These are phyloP conservation scores for Odontocerum albicorne DNA, from an alignment of 2,888 invertebrate species.

Conservation along the genomic window DNA sequence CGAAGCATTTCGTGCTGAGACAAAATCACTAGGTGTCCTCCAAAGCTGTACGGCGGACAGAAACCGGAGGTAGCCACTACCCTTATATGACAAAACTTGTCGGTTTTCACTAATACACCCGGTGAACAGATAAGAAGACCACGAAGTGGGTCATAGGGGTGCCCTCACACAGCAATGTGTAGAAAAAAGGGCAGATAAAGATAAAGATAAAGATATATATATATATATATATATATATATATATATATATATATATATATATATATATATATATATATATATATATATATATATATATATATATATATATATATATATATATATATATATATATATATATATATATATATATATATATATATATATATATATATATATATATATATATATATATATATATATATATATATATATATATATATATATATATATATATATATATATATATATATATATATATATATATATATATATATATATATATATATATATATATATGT, in stretches of 20 bases:
- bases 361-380: conserved; percentile 3
- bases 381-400: not conserved
- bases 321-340: not conserved
- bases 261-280: not conserved
- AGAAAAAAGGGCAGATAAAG: too few relatives aligned
- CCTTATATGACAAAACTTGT: too few relatives aligned
- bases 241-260: conserved; percentile 5
- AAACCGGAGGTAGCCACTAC: too few relatives aligned
- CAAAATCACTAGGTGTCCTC: too few relatives aligned
- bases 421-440: conserved; percentile 15
- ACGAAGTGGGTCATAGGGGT: too few relatives aligned
- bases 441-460: conserved; percentile 14
- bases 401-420: conserved; percentile 13
- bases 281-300: not conserved
- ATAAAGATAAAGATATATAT: too few relatives aligned
- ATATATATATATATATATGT: conserved; percentile 14
- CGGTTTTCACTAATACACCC: too few relatives aligned
- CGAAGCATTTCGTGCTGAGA: too few relatives aligned
- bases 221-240: conserved; percentile 7
- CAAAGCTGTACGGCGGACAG: too few relatives aligned
- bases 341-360: not conserved
- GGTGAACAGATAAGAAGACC: too few relatives aligned
- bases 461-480: conserved; percentile 15
- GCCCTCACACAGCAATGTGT: too few relatives aligned
- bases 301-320: not conserved